Base-by-base conservation (phyloP, 2,113 vertebrate species). In the Oryzias woworae region DNA sequence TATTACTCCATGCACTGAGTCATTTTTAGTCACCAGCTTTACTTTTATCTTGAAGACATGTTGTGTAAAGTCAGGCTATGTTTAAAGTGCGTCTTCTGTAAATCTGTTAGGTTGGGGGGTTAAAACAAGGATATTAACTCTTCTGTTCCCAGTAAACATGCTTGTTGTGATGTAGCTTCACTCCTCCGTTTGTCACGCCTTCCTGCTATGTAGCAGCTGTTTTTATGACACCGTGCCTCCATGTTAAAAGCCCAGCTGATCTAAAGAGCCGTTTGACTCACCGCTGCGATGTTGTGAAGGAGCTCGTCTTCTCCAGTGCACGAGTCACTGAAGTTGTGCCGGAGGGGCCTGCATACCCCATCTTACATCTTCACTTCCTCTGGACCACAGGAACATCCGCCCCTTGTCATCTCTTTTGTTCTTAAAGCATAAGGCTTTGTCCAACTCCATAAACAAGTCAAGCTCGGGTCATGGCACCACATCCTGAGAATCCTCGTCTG, bases 141-240 rank as follows among this genome's bases (percentile, higher is more conserved):
- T 28, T 28, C 26, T 28, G 26, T 28, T 1, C 4, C 26, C 26
- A 28, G 26, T 28, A 28, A 28, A 28, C 26, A 28, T 28, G 26
- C 26, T 28, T 4, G 26, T 28, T 28, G 26, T 28, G 26, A 28
- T 1, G 26, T 5, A 3, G 26, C 26, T 28, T 28, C 26, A 3
- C 26, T 28, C 46, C 45, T 31, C 20, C 22, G 36, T 61, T 58
- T 53, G 26, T 83, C 69, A 81, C 70, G 58, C 60, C 68, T 62
- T 60, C 53, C 69, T 44, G 18, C 58, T 50, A n/a, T 80, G 66
- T 57, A 73, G 67, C 48, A 42, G 3, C 47, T 64, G 14, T 66
- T 71, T 67, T 74, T 80, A 87, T 87, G 74, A 87, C 47, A 86
- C 78, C 83, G 62, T 49, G 53, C 7, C 48, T 48, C 44, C 57